Evolutionary conservation across 2,797 vertebrate species (phyloP).

Genomic region (Pachyuromys duprasi): DNA sequence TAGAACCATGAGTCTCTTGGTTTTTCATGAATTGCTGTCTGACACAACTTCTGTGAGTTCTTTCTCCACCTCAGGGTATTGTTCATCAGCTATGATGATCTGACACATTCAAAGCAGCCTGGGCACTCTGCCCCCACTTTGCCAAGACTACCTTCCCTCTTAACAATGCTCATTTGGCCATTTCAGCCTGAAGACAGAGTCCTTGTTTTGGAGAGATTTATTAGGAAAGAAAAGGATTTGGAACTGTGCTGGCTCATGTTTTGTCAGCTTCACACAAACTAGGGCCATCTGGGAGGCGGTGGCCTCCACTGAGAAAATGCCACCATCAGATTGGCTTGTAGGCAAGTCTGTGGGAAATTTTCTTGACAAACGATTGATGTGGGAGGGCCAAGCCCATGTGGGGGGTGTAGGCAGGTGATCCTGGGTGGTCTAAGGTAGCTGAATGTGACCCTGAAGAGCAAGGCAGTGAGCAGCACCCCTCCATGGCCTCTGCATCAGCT

Average conservation of each 20-base stretch:
- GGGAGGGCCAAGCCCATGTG: not conserved
- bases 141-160: not conserved
- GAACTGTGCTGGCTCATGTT: not conserved
- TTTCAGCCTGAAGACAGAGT: not conserved
- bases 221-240: not conserved
- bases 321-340: not conserved
- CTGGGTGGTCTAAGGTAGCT: not conserved
- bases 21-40: not conserved
- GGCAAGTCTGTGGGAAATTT: not conserved
- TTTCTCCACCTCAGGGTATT: not conserved
- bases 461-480: not conserved
- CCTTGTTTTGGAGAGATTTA: not conserved
- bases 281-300: too few relatives aligned
- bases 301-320: not conserved
- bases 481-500: too few relatives aligned
- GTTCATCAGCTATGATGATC: not conserved
- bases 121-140: not conserved
- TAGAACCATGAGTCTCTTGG: not conserved
- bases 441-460: not conserved
- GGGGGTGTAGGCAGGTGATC: not conserved
- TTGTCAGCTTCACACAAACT: not conserved
- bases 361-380: not conserved
- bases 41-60: not conserved
- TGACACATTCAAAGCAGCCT: not conserved
- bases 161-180: not conserved